Percentiles rank a stretch among this genome's conserved stretches.
Evolutionary conservation across 2,797 vertebrate species (phyloP).

Genomic region (Scomberomorus guttatus): DNA sequence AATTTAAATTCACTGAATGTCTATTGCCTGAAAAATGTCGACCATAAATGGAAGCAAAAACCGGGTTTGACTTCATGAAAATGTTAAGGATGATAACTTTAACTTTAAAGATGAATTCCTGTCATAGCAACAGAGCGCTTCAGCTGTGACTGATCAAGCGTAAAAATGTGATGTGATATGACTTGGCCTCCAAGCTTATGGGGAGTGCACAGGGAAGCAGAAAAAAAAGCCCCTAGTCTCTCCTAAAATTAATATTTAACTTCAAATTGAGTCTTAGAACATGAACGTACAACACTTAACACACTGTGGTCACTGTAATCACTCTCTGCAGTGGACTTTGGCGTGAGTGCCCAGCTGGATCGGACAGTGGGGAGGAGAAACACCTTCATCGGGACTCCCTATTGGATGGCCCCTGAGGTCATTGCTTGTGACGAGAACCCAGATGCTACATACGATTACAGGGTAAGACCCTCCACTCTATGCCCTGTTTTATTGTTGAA

Average conservation of each 20-base stretch:
- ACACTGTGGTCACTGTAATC: not conserved
- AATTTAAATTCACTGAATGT: not conserved
- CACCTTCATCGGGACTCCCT: constrained; percentile 97
- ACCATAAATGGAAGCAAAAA: not conserved
- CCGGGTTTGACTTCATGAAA: too few species aligned
- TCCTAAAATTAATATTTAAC: not conserved
- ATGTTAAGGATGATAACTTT: too few species aligned
- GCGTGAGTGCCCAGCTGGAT: constrained; percentile 96
- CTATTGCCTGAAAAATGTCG: not conserved
- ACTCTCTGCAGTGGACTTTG: constrained; percentile 91
- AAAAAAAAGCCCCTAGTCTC: not conserved
- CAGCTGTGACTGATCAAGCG: not conserved
- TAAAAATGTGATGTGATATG: not conserved
- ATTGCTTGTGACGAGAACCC: constrained; percentile 97
- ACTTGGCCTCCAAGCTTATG: too few species aligned
- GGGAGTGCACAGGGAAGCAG: too few species aligned
- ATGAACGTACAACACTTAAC: too few species aligned
- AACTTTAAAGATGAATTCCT: not conserved
- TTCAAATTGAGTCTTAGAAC: not conserved
- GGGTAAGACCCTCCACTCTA: constrained; percentile 84
- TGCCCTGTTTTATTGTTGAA: too few species aligned
- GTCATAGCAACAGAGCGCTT: not conserved
- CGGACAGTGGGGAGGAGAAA: constrained; percentile 96
- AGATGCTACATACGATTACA: constrained; percentile 96
- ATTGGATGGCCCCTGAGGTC: constrained; percentile 98